Percentiles rank a stretch among this genome's conserved stretches.
These are phyloP conservation scores for Synanthedon formicaeformis DNA, from an alignment of 2,888 invertebrate genomes.

Conservation along the genomic window DNA sequence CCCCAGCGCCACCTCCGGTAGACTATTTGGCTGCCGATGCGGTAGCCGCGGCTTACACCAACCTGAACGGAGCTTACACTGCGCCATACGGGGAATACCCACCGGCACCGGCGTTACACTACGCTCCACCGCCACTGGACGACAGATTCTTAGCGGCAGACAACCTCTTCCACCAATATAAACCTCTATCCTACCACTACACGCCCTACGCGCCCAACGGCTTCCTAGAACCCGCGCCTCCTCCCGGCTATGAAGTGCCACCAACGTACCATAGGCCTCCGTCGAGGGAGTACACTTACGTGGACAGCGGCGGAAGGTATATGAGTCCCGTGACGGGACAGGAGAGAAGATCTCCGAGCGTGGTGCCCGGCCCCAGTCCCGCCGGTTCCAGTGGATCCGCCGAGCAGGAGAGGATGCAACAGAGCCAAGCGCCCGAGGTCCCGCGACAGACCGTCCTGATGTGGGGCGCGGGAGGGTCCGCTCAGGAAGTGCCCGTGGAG, in stretches of 20 bases:
- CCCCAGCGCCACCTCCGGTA: constrained; percentile 74
- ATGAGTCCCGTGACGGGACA: constrained; percentile 74
- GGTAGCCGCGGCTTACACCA: constrained; percentile 84
- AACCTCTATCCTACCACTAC: constrained; percentile 86
- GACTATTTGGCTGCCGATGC: constrained; percentile 78
- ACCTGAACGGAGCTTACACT: constrained; percentile 82
- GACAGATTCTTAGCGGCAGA: constrained; percentile 84
- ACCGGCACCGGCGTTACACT: constrained; percentile 76
- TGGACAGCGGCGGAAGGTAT: constrained; percentile 68
- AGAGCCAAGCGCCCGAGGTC: constrained; percentile 63
- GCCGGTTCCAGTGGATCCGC: constrained; percentile 55
- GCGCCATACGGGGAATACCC: constrained; percentile 82
- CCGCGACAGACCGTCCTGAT: constrained; percentile 92
- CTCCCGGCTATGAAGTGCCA: constrained; percentile 69
- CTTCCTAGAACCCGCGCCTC: constrained; percentile 81
- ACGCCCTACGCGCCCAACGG: constrained; percentile 84
- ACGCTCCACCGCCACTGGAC: constrained; percentile 73
- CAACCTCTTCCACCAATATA: constrained; percentile 90
- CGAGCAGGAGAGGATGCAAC: constrained; percentile 53
- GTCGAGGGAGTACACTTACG: constrained; percentile 69
- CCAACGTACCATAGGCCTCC: constrained; percentile 76
- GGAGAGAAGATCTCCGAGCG: constrained; percentile 74
- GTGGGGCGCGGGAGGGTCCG: constrained; percentile 80
- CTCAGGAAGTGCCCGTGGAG: constrained; percentile 57
- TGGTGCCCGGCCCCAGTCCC: constrained; percentile 62